phyloP scores from a whole-genome alignment of 2,113 vertebrate species.

The Emydura subglobosa region DNA sequence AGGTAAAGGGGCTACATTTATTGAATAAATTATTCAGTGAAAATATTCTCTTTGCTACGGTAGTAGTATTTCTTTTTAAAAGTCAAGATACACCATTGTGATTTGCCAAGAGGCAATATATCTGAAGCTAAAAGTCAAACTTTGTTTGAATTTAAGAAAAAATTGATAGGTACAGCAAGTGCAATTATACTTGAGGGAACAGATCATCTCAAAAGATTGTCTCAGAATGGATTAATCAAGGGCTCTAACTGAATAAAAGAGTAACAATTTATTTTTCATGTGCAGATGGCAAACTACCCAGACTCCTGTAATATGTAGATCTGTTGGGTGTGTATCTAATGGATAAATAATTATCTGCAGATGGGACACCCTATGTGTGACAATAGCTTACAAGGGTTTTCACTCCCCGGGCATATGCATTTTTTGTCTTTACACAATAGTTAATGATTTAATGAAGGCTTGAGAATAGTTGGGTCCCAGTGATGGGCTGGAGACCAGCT shows the following conservation, averaged over 20 bases:
- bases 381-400: background rate
- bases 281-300: background rate
- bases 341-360: constrained; percentile 14
- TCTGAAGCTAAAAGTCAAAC: background rate
- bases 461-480: background rate
- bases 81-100: background rate
- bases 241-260: background rate
- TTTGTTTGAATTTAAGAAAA: background rate
- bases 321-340: background rate
- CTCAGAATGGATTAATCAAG: constrained; percentile 17
- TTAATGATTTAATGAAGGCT: constrained; percentile 20
- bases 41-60: background rate
- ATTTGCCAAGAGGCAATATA: background rate
- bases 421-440: background rate
- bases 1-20: background rate
- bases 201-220: background rate
- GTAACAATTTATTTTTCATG: background rate
- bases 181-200: background rate
- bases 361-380: background rate
- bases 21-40: background rate
- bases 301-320: background rate
- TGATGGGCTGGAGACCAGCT: too few relatives aligned
- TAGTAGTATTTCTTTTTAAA: background rate
- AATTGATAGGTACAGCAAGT: background rate
- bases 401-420: background rate